A percentile compares a stretch with the other conserved stretches of the same genome.
phyloP scores from a whole-genome alignment of 2,113 vertebrate species.

The Anarhynchus alexandrinus region DNA sequence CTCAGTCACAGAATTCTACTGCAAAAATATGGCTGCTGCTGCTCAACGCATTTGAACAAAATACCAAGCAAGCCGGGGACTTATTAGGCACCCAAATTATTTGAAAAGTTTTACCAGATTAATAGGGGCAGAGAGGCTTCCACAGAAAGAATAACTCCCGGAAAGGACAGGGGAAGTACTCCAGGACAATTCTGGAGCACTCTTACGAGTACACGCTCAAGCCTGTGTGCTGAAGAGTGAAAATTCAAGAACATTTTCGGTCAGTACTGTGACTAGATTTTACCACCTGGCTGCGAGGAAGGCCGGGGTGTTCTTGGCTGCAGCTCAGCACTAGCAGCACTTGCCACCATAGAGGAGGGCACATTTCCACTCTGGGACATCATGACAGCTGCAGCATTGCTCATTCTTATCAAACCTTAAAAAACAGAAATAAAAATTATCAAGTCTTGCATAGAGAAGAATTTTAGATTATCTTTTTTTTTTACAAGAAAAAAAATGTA shows the following conservation, averaged over 20 bases:
- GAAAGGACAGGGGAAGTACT: not conserved
- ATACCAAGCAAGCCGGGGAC: not conserved
- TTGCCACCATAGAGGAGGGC: slow-evolving; percentile 82
- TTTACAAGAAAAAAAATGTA: not conserved
- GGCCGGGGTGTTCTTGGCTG: slow-evolving; percentile 87
- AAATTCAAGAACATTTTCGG: not conserved
- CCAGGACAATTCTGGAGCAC: not conserved
- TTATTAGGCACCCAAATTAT: not conserved
- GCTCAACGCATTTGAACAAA: not conserved
- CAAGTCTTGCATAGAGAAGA: not conserved
- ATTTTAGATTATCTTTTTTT: not conserved
- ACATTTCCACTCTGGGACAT: slow-evolving; percentile 85
- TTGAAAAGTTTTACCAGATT: not conserved
- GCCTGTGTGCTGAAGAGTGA: not conserved
- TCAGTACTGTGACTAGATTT: not conserved
- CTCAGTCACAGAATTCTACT: not conserved
- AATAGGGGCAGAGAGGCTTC: not conserved
- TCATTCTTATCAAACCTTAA: slow-evolving; percentile 85
- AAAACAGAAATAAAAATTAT: not conserved
- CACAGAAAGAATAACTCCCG: not conserved
- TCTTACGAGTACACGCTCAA: not conserved
- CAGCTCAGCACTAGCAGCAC: slow-evolving; percentile 85
- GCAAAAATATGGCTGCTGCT: not conserved
- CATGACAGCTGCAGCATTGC: slow-evolving; percentile 85
- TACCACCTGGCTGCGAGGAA: slow-evolving; percentile 87